phyloP scores from a whole-genome alignment of 2,113 vertebrate genomes.

The Oreocharis arfaki region DNA sequence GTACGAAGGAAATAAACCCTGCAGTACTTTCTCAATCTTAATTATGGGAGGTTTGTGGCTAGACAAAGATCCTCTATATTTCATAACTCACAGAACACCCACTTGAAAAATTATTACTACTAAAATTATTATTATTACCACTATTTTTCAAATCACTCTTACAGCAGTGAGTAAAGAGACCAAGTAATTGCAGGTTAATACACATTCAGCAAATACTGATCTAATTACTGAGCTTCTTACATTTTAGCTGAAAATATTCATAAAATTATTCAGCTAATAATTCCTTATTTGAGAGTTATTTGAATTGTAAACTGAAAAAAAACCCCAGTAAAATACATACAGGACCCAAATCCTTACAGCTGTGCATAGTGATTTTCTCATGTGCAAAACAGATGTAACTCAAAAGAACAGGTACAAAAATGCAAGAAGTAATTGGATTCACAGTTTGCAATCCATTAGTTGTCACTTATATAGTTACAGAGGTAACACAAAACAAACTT shows the following conservation, averaged over 20 bases:
- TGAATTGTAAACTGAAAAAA: not conserved
- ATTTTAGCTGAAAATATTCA: not conserved
- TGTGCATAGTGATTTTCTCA: not conserved
- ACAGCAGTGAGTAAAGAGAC: not conserved
- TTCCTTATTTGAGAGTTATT: not conserved
- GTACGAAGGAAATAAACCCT: not conserved
- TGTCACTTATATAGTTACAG: not conserved
- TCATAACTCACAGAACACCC: not conserved
- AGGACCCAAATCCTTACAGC: not conserved
- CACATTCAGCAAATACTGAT: not conserved
- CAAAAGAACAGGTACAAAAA: not conserved
- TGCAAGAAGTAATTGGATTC: not conserved
- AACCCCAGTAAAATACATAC: not conserved
- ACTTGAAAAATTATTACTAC: not conserved
- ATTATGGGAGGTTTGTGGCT: not conserved
- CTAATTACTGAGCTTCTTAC: not conserved
- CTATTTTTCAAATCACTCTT: not conserved
- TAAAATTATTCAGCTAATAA: not conserved
- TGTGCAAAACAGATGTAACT: not conserved
- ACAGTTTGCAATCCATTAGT: not conserved
- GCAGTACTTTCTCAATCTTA: not conserved
- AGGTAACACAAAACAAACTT: not conserved
- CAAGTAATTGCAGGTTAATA: not conserved
- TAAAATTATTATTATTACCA: not conserved
- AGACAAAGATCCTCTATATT: not conserved